Conservation (phyloP, 1,140 invertebrate species). For the Lepidurus packardi region DNA sequence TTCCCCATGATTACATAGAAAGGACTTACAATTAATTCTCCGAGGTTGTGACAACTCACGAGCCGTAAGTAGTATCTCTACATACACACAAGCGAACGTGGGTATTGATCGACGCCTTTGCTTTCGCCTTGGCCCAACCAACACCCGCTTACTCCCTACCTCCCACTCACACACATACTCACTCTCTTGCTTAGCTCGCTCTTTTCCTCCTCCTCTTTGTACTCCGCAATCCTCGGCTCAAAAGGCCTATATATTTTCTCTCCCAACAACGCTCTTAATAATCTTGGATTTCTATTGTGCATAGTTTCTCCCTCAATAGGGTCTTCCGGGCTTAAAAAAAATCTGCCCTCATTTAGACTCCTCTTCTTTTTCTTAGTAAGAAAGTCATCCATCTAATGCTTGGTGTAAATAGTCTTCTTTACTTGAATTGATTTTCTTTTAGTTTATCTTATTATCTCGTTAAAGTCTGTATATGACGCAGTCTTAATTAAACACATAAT, state of each 20-base stretch:
- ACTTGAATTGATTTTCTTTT: too few relatives aligned
- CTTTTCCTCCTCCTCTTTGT: slow-evolving; percentile 26
- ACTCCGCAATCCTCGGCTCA: slow-evolving; percentile 33
- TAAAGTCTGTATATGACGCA: too few relatives aligned
- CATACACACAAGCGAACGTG: slow-evolving; percentile 25
- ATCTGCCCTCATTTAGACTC: too few relatives aligned
- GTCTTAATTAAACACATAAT: too few relatives aligned
- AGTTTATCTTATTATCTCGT: too few relatives aligned
- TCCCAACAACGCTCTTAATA: neutral
- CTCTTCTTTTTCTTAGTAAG: too few relatives aligned
- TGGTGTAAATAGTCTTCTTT: too few relatives aligned
- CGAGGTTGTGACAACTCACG: slow-evolving; percentile 3
- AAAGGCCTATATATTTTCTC: slow-evolving; percentile 24
- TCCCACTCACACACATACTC: slow-evolving; percentile 34
- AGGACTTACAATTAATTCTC: neutral
- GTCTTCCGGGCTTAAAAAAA: too few relatives aligned
- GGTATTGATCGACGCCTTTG: slow-evolving; percentile 16
- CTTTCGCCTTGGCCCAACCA: slow-evolving; percentile 31
- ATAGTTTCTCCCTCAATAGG: too few relatives aligned
- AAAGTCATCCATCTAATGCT: too few relatives aligned
- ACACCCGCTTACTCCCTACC: slow-evolving; percentile 20
- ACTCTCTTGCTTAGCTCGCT: slow-evolving; percentile 25
- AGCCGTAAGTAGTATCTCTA: slow-evolving; percentile 11
- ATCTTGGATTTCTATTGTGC: slow-evolving; percentile 1
- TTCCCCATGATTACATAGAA: neutral